phyloP scores from a whole-genome alignment of 2,888 invertebrate species.

The Dryadula phaetusa region DNA sequence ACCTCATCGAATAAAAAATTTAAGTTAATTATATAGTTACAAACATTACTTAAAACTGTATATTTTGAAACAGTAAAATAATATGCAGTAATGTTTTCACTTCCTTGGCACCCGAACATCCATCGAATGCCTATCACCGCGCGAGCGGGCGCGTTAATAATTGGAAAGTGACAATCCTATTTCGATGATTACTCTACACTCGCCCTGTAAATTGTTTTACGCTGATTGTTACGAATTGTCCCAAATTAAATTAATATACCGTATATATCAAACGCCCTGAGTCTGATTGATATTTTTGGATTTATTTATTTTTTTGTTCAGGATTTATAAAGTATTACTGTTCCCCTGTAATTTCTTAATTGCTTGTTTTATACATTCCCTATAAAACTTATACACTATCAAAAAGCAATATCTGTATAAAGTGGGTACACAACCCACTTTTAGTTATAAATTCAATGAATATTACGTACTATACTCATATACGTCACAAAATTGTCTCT shows the following conservation, averaged over 20 bases:
- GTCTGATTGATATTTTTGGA: conserved; percentile 42
- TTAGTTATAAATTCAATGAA: background rate
- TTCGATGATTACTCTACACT: conserved; percentile 72
- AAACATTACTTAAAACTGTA: background rate
- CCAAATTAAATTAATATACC: conserved; percentile 49
- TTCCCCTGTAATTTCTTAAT: conserved; percentile 15
- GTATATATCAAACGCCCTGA: conserved; percentile 41
- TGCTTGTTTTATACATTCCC: background rate
- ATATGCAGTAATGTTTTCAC: conserved; percentile 29
- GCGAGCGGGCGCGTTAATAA: conserved; percentile 67
- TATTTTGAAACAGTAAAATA: conserved; percentile 15
- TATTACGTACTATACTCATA: background rate
- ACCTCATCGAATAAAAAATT: background rate
- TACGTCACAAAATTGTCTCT: background rate
- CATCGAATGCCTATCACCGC: conserved; percentile 54
- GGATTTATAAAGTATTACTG: conserved; percentile 32
- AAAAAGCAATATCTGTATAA: background rate
- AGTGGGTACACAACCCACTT: too few relatives aligned
- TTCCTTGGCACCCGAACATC: conserved; percentile 42
- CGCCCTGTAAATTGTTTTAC: conserved; percentile 54
- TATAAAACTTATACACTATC: background rate
- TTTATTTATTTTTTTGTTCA: conserved; percentile 36
- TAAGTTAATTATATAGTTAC: background rate
- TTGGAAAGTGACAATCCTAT: conserved; percentile 81
- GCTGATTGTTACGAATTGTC: conserved; percentile 54